Percentiles rank a stretch among this genome's conserved stretches.
Conservation (phyloP, 92 coral and sea anemone genomes). For the Phenganax subtilis region DNA sequence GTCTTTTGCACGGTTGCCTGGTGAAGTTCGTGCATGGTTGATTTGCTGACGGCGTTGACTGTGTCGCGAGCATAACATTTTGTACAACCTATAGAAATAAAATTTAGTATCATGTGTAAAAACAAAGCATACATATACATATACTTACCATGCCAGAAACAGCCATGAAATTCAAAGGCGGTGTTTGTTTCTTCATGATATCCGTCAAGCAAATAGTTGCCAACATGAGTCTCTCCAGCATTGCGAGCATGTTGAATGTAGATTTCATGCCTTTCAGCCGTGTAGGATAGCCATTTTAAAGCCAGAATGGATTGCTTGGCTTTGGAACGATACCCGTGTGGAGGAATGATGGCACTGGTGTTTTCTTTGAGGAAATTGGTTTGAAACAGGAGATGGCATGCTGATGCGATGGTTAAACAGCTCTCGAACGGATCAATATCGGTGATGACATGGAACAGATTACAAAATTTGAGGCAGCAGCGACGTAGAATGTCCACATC, state of each 20-base stretch:
- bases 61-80: constrained; percentile 39
- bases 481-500: no score
- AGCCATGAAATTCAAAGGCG: constrained; percentile 38
- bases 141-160: constrained; percentile 4
- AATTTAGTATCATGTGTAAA: background rate
- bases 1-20: constrained; percentile 30
- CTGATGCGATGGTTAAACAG: no score
- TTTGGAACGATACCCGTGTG: no score
- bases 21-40: constrained; percentile 44
- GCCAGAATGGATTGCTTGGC: no score
- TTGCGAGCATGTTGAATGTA: constrained; percentile 44
- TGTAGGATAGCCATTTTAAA: constrained; percentile 39
- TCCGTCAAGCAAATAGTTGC: constrained; percentile 44
- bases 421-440: no score
- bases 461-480: no score
- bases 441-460: no score
- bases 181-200: constrained; percentile 29
- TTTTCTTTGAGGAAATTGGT: no score
- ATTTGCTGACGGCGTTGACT: constrained; percentile 6
- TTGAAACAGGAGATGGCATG: no score
- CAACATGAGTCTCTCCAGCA: constrained; percentile 41
- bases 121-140: background rate
- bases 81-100: constrained; percentile 18
- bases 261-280: background rate
- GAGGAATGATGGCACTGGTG: no score